Percentiles rank a stretch among this genome's conserved stretches.
These are phyloP conservation scores for Oeneis ivallda DNA, from an alignment of 2,888 invertebrate species.

Conservation along the genomic window DNA sequence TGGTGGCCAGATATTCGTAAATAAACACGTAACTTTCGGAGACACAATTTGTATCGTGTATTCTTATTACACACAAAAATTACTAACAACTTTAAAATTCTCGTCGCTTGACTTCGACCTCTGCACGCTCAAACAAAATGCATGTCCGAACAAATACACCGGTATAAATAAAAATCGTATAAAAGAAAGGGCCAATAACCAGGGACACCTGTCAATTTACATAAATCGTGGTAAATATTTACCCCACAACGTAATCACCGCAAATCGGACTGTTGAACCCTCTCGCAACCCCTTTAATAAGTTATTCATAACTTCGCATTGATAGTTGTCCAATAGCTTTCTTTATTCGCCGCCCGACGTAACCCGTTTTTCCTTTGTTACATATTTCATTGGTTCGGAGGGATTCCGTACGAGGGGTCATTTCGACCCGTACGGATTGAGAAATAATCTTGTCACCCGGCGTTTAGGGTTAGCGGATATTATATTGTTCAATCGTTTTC, in stretches of 20 bases:
- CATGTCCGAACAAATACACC: background rate
- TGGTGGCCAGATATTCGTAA: too few relatives aligned
- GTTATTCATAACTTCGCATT: conserved; percentile 56
- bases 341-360: conserved; percentile 53
- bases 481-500: conserved; percentile 35
- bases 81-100: background rate
- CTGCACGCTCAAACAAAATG: too few relatives aligned
- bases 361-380: conserved; percentile 70
- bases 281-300: conserved; percentile 50
- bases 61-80: background rate
- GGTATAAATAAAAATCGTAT: conserved; percentile 3
- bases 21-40: too few relatives aligned
- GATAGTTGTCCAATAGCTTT: conserved; percentile 58
- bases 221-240: conserved; percentile 53
- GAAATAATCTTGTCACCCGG: conserved; percentile 54
- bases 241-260: conserved; percentile 54
- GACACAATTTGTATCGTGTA: too few relatives aligned
- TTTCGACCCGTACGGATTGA: conserved; percentile 51
- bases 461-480: conserved; percentile 44
- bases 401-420: conserved; percentile 64
- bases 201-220: conserved; percentile 38
- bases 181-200: conserved; percentile 10
- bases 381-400: conserved; percentile 69
- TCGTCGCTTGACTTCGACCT: background rate
- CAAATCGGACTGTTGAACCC: conserved; percentile 50